These are phyloP conservation scores for Acyrthosiphon pisum DNA, from an alignment of 1,140 invertebrate genomes.

Conservation along the genomic window DNA sequence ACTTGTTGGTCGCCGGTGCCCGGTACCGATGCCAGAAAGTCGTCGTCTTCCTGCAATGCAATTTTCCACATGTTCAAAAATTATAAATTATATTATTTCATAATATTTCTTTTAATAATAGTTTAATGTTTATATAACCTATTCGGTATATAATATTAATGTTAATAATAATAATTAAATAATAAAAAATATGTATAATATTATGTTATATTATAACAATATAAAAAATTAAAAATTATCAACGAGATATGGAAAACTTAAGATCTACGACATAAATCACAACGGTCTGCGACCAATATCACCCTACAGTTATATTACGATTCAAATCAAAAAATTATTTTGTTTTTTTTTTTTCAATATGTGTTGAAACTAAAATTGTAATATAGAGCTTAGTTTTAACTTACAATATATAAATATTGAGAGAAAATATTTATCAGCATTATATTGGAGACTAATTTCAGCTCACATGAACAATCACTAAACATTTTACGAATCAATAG, in stretches of 20 bases:
- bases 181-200: not conserved
- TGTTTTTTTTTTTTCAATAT: too few species aligned
- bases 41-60: slow-evolving; percentile 28
- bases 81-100: not conserved
- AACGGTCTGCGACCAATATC: not conserved
- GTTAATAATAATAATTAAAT: too few species aligned
- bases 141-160: not conserved
- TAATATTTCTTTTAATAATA: not conserved
- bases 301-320: not conserved
- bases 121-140: not conserved
- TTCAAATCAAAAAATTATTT: not conserved
- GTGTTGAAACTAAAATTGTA: not conserved
- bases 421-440: not conserved
- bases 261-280: not conserved
- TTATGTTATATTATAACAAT: not conserved
- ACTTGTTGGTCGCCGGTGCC: slow-evolving; percentile 34
- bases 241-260: not conserved
- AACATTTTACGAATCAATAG: too few species aligned
- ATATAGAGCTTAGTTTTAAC: not conserved
- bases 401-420: not conserved
- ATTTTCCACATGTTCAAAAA: not conserved
- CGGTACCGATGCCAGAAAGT: slow-evolving; percentile 9
- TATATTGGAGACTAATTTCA: too few species aligned
- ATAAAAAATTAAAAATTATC: not conserved
- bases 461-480: too few species aligned